phyloP scores from a whole-genome alignment of 2,113 vertebrate genomes.

The Xenopus laevis region DNA sequence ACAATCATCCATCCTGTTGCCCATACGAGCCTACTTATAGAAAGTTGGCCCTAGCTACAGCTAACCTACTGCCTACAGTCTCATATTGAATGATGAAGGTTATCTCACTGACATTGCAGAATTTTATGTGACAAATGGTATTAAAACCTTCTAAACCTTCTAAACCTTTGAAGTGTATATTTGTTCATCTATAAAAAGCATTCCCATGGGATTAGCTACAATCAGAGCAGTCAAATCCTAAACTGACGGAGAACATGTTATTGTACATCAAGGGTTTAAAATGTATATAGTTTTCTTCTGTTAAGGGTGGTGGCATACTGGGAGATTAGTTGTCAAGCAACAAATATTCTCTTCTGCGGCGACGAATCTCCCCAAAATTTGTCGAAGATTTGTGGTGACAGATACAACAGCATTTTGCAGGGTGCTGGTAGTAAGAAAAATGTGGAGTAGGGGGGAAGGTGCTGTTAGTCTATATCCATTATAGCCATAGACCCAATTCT shows the following conservation, averaged over 20 bases:
- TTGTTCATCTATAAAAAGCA: conserved; percentile 14
- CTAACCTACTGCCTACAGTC: conserved; percentile 21
- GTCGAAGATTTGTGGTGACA: too few species aligned
- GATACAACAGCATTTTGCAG: too few species aligned
- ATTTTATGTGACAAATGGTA: conserved; percentile 28
- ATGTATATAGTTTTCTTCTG: too few species aligned
- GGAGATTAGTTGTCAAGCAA: too few species aligned
- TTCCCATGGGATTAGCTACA: conserved; percentile 22
- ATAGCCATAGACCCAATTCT: too few species aligned
- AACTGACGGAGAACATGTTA: background rate
- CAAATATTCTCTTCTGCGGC: too few species aligned
- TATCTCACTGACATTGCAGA: conserved; percentile 20
- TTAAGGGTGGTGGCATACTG: too few species aligned
- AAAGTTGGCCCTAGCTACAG: conserved; percentile 6
- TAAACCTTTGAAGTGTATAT: conserved; percentile 24
- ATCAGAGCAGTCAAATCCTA: conserved; percentile 6
- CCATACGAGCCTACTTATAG: too few species aligned
- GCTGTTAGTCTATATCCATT: too few species aligned
- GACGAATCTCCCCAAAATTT: too few species aligned
- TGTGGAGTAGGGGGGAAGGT: too few species aligned
- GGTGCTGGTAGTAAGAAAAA: too few species aligned
- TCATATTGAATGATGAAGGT: conserved; percentile 23
- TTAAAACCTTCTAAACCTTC: conserved; percentile 25
- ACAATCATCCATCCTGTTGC: background rate
- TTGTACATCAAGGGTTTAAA: background rate